Percentiles rank a stretch among this genome's conserved stretches.
phyloP scores from a whole-genome alignment of 2,888 invertebrate genomes.

The Argyra leucocephala region DNA sequence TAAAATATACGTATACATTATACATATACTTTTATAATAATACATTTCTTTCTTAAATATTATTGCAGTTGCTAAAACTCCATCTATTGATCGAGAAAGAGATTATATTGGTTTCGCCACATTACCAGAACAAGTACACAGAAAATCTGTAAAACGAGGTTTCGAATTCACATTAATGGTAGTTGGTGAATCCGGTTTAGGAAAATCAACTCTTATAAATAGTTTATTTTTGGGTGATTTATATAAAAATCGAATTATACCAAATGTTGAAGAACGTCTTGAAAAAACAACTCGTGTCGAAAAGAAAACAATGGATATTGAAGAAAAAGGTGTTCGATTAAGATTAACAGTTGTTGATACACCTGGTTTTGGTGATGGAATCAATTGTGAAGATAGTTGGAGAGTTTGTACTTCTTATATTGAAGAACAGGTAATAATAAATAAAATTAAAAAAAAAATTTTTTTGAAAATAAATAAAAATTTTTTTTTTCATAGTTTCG shows the following conservation, averaged over 20 bases:
- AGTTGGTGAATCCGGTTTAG: conserved; percentile 86
- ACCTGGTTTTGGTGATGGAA: conserved; percentile 86
- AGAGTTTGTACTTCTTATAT: conserved; percentile 83
- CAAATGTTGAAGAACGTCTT: conserved; percentile 49
- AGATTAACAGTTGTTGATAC: conserved; percentile 89
- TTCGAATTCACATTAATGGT: conserved; percentile 97
- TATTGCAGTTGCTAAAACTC: conserved; percentile 36
- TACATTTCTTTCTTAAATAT: too few relatives aligned
- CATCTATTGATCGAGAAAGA: conserved; percentile 49
- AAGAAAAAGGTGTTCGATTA: conserved; percentile 83
- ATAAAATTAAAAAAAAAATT: background rate
- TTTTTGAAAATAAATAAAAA: background rate
- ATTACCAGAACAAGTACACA: conserved; percentile 88
- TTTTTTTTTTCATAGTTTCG: conserved; percentile 45
- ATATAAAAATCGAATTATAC: conserved; percentile 73
- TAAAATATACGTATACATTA: too few relatives aligned
- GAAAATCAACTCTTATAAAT: conserved; percentile 90
- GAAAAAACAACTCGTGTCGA: conserved; percentile 64
- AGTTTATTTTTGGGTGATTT: conserved; percentile 88
- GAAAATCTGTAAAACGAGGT: conserved; percentile 91
- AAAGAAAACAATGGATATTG: conserved; percentile 85
- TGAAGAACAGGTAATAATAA: conserved; percentile 59
- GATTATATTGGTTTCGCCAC: conserved; percentile 93
- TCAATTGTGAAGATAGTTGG: conserved; percentile 92
- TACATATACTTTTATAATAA: too few relatives aligned